Evolutionary conservation across 2,113 vertebrate genomes (phyloP).

Genomic region (Aptenodytes patagonicus): DNA sequence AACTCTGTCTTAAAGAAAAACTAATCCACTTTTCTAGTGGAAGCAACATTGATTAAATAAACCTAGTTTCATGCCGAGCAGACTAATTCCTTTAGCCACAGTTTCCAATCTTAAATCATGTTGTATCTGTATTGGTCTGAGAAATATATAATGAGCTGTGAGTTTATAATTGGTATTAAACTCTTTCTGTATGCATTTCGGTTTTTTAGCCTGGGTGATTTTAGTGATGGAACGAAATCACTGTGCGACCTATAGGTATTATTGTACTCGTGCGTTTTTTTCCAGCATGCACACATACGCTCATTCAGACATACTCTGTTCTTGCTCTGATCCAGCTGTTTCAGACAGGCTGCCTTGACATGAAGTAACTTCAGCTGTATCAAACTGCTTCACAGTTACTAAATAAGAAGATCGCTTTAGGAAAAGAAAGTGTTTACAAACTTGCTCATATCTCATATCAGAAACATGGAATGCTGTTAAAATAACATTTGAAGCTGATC

Average conservation of each 20-base stretch:
- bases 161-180: constrained; percentile 71
- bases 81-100: constrained; percentile 81
- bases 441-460: neutral
- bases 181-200: constrained; percentile 7
- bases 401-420: neutral
- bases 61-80: constrained; percentile 73
- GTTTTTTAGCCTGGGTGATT: neutral
- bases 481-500: neutral
- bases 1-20: constrained; percentile 80
- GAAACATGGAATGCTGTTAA: neutral
- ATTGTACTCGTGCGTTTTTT: neutral
- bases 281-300: neutral
- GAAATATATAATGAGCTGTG: constrained; percentile 65
- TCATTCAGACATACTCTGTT: neutral
- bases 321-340: neutral
- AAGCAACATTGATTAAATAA: constrained; percentile 81
- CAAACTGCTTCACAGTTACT: neutral
- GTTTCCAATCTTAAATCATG: constrained; percentile 74
- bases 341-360: neutral
- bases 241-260: neutral
- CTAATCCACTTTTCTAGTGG: constrained; percentile 77
- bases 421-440: neutral
- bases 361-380: neutral
- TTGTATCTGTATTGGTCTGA: constrained; percentile 73
- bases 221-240: neutral